Percentiles rank a stretch among this genome's conserved stretches.
These are phyloP conservation scores for Flexamia atlantica DNA, from an alignment of 2,888 invertebrate species.

Conservation along the genomic window DNA sequence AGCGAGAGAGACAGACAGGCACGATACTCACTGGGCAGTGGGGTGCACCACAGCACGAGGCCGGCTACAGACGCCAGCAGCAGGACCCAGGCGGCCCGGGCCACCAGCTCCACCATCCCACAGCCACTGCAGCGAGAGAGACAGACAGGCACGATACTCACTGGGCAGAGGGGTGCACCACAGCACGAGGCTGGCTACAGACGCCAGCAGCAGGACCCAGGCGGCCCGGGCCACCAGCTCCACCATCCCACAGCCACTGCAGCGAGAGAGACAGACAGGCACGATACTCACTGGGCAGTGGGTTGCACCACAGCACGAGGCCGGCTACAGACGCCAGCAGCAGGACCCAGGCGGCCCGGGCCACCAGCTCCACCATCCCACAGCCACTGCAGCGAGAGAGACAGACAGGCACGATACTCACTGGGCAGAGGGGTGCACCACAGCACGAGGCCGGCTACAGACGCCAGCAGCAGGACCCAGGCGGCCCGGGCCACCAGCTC, in stretches of 20 bases:
- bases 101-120: constrained; percentile 13
- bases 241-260: not conserved
- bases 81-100: constrained; percentile 64
- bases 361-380: constrained; percentile 13
- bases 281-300: too few relatives aligned
- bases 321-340: constrained; percentile 67
- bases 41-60: constrained; percentile 69
- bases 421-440: constrained; percentile 70
- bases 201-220: constrained; percentile 67
- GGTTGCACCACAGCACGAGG: constrained; percentile 69
- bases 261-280: constrained; percentile 32
- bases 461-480: constrained; percentile 67
- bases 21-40: too few relatives aligned
- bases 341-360: constrained; percentile 64
- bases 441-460: constrained; percentile 68
- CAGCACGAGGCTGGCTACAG: constrained; percentile 68
- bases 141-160: too few relatives aligned
- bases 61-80: constrained; percentile 67
- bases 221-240: constrained; percentile 24
- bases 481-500: constrained; percentile 24
- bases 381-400: constrained; percentile 18
- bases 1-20: constrained; percentile 32
- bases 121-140: constrained; percentile 18
- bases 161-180: constrained; percentile 70
- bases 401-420: too few relatives aligned